A percentile compares a stretch with the other conserved stretches of the same genome.
Conservation (phyloP, 2,797 vertebrate genomes). For the Pempheris klunzingeri region DNA sequence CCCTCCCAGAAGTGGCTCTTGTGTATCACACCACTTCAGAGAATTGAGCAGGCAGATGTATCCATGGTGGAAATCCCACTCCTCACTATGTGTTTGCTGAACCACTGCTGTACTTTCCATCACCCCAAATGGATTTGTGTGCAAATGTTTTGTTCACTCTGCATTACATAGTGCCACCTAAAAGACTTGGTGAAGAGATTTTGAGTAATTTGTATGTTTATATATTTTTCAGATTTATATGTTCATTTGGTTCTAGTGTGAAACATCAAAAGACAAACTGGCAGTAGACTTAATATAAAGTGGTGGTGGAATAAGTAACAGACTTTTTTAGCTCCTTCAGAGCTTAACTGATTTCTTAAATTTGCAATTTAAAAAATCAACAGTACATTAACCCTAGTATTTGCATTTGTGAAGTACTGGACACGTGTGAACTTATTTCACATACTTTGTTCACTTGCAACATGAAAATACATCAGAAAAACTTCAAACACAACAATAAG, state of each 20-base stretch:
- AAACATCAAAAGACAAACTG: slow-evolving; percentile 8
- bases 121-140: slow-evolving; percentile 37
- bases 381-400: background rate
- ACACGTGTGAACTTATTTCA: background rate
- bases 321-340: background rate
- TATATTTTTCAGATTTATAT: background rate
- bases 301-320: background rate
- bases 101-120: slow-evolving; percentile 28
- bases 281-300: background rate
- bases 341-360: background rate
- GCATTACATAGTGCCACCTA: background rate
- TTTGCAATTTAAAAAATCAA: background rate
- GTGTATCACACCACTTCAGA: slow-evolving; percentile 66
- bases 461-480: background rate
- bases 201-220: slow-evolving; percentile 23
- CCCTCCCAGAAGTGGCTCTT: slow-evolving; percentile 58
- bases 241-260: background rate
- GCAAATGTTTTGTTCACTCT: slow-evolving; percentile 14
- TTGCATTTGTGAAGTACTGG: background rate
- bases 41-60: slow-evolving; percentile 44
- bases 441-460: no score
- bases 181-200: slow-evolving; percentile 12
- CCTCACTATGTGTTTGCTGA: slow-evolving; percentile 26
- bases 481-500: background rate
- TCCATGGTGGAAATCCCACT: slow-evolving; percentile 43